phyloP scores from a whole-genome alignment of 2,113 vertebrate genomes.

The Nipponia nippon region DNA sequence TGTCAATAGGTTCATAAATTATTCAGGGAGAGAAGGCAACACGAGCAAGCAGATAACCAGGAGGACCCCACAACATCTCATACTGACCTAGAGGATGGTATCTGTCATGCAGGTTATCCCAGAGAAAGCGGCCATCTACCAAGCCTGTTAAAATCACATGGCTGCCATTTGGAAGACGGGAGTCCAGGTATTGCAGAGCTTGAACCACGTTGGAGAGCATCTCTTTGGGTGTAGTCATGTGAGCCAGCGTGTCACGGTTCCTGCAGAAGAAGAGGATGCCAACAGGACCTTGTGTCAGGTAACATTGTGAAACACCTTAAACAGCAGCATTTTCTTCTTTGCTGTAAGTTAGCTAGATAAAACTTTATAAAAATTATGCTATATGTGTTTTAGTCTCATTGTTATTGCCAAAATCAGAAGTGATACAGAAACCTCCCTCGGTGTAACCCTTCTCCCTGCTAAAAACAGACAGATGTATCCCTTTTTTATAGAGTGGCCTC shows the following conservation, averaged over 20 bases:
- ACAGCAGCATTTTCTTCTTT: neutral
- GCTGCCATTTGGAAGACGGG: slow-evolving; percentile 68
- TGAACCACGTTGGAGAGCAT: slow-evolving; percentile 59
- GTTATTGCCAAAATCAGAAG: neutral
- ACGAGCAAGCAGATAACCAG: neutral
- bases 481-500: neutral
- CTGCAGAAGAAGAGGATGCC: slow-evolving; percentile 36
- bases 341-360: neutral
- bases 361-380: neutral
- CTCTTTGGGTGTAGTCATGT: slow-evolving; percentile 74
- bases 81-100: slow-evolving; percentile 76
- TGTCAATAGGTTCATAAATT: neutral
- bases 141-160: slow-evolving; percentile 73
- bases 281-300: neutral
- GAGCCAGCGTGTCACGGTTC: slow-evolving; percentile 42
- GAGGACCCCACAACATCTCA: neutral
- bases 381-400: neutral
- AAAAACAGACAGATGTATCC: neutral
- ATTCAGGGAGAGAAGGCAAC: neutral
- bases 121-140: slow-evolving; percentile 75
- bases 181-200: slow-evolving; percentile 59
- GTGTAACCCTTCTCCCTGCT: neutral
- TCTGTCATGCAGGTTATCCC: slow-evolving; percentile 73
- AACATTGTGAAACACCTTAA: neutral
- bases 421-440: neutral